Evolutionary conservation across 2,797 vertebrate genomes (phyloP).

Genomic region (Otolemur crassicaudatus): DNA sequence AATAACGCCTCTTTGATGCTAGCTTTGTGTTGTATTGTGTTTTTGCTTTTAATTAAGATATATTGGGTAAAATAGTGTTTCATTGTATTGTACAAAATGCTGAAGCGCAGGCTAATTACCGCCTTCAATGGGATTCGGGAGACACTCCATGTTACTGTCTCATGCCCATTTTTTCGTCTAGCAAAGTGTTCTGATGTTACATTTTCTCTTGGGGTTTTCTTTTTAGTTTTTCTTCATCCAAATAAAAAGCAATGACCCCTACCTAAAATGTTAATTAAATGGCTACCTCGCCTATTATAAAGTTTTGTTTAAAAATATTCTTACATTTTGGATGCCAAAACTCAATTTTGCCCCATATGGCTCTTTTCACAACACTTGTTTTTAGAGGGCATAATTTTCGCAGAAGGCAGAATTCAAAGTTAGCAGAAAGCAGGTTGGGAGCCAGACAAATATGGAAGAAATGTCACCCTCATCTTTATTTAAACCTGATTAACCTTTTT

Average conservation of each 20-base stretch:
- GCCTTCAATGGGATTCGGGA: conserved; percentile 65
- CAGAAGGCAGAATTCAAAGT: conserved; percentile 68
- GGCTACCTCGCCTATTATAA: conserved; percentile 57
- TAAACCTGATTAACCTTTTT: conserved; percentile 81
- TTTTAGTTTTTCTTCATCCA: conserved; percentile 69
- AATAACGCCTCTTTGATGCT: conserved; percentile 74
- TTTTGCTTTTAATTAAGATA: conserved; percentile 82
- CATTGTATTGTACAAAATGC: conserved; percentile 76
- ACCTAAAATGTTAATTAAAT: conserved; percentile 76
- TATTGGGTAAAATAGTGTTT: conserved; percentile 73
- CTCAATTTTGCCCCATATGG: conserved; percentile 58
- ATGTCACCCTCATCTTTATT: conserved; percentile 81
- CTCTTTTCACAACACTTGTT: conserved; percentile 57
- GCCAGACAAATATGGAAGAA: conserved; percentile 74
- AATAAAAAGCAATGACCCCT: conserved; percentile 69
- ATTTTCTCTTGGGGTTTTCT: conserved; percentile 46
- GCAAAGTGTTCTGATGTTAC: conserved; percentile 28
- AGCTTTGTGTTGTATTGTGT: conserved; percentile 63
- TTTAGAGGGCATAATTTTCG: conserved; percentile 71
- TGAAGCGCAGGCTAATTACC: conserved; percentile 63
- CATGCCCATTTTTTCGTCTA: conserved; percentile 58
- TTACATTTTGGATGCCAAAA: conserved; percentile 67
- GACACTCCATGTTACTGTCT: conserved; percentile 65
- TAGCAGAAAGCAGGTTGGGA: conserved; percentile 71
- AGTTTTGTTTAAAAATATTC: conserved; percentile 65